Evolutionary conservation across 1,140 invertebrate species (phyloP).

Genomic region (Papilio polytes): DNA sequence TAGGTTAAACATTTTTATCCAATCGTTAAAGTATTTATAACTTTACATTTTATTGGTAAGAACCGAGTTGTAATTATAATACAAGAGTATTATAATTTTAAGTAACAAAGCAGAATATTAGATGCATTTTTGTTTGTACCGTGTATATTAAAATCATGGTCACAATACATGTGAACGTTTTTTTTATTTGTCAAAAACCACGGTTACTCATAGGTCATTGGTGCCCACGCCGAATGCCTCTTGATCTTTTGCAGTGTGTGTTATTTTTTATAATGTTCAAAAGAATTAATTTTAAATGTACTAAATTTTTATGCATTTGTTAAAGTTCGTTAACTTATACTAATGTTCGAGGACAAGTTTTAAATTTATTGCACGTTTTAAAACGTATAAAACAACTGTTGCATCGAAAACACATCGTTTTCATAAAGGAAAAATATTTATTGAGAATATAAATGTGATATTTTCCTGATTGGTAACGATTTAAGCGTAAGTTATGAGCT

Average conservation of each 20-base stretch:
- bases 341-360: slow-evolving; percentile 23
- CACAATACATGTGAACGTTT: slow-evolving; percentile 27
- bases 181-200: slow-evolving; percentile 50
- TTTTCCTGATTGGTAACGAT: not conserved
- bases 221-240: slow-evolving; percentile 62
- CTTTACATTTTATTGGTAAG: no score
- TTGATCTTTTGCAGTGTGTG: slow-evolving; percentile 51
- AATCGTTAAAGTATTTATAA: no score
- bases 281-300: slow-evolving; percentile 28
- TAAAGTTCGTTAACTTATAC: slow-evolving; percentile 24
- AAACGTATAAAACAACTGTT: slow-evolving; percentile 3
- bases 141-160: slow-evolving; percentile 30
- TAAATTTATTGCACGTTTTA: slow-evolving; percentile 19
- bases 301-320: slow-evolving; percentile 22
- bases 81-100: not conserved
- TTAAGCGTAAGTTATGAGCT: not conserved
- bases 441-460: not conserved
- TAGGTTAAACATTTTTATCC: not conserved
- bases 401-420: slow-evolving; percentile 2
- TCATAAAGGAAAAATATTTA: not conserved
- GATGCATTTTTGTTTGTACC: not conserved
- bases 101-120: not conserved
- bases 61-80: no score
- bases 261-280: slow-evolving; percentile 33
- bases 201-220: slow-evolving; percentile 77